A percentile compares a stretch with the other conserved stretches of the same genome.
Evolutionary conservation across 1,140 invertebrate species (phyloP).

Genomic region (Hycleus cichorii): DNA sequence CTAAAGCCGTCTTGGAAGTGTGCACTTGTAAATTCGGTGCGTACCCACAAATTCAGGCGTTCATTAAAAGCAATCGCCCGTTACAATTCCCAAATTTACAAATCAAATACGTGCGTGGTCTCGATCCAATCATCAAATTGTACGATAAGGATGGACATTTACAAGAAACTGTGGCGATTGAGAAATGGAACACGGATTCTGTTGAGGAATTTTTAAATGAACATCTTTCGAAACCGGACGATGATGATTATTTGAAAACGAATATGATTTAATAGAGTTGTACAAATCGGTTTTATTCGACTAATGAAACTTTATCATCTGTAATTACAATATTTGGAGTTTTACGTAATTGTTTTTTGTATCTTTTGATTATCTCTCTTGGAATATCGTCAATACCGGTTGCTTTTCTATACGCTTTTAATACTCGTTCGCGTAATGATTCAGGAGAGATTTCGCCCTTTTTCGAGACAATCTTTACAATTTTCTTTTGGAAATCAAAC

Average conservation of each 20-base stretch:
- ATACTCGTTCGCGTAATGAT: slow-evolving; percentile 42
- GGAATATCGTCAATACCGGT: slow-evolving; percentile 25
- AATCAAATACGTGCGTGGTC: slow-evolving; percentile 82
- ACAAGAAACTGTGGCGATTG: slow-evolving; percentile 82
- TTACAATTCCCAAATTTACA: slow-evolving; percentile 80
- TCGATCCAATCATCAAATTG: slow-evolving; percentile 89
- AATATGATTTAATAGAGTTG: slow-evolving; percentile 48
- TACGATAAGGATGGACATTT: slow-evolving; percentile 75
- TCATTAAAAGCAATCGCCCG: slow-evolving; percentile 82
- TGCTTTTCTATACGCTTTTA: slow-evolving; percentile 35
- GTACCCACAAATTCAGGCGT: slow-evolving; percentile 94
- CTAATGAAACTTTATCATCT: slow-evolving; percentile 19
- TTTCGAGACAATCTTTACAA: slow-evolving; percentile 36
- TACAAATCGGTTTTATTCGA: background rate
- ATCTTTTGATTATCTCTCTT: slow-evolving; percentile 39
- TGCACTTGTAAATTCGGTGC: slow-evolving; percentile 93
- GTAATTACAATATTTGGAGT: slow-evolving; percentile 28
- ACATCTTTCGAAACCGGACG: slow-evolving; percentile 57
- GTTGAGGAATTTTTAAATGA: slow-evolving; percentile 89
- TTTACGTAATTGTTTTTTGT: slow-evolving; percentile 43
- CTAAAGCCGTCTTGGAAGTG: slow-evolving; percentile 81
- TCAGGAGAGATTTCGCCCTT: slow-evolving; percentile 41
- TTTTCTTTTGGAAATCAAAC: slow-evolving; percentile 40
- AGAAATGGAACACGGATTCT: slow-evolving; percentile 95
- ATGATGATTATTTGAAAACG: slow-evolving; percentile 52